Percentiles rank a stretch among this genome's conserved stretches.
phyloP scores from a whole-genome alignment of 2,113 vertebrate species.

The Stegastes partitus region DNA sequence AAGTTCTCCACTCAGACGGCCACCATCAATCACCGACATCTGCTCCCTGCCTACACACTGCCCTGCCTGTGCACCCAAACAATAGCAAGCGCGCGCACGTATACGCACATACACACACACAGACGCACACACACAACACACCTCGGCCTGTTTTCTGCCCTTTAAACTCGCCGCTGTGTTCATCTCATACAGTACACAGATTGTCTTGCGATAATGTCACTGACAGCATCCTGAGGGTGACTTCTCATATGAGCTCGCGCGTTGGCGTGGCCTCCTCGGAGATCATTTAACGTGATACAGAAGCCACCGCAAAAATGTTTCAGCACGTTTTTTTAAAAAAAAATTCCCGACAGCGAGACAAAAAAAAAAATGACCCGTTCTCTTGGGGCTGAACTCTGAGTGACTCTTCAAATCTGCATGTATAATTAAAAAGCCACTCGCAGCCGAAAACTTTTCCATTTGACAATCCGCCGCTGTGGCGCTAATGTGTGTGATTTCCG shows the following conservation, averaged over 20 bases:
- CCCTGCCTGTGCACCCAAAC: conserved; percentile 36
- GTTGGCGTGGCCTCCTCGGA: conserved; percentile 31
- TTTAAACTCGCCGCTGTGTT: conserved; percentile 59
- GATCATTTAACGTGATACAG: conserved; percentile 28
- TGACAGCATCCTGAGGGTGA: conserved; percentile 47
- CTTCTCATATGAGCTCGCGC: conserved; percentile 33
- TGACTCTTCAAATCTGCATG: conserved; percentile 69
- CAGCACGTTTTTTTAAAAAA: conserved; percentile 27
- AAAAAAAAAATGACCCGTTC: conserved; percentile 44
- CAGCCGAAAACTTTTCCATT: conserved; percentile 61
- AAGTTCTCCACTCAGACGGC: conserved; percentile 70
- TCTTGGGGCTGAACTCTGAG: conserved; percentile 62
- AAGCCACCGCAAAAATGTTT: conserved; percentile 23
- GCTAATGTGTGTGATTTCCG: conserved; percentile 16
- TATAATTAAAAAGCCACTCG: conserved; percentile 61
- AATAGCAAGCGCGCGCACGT: conserved; percentile 12
- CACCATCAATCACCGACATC: conserved; percentile 78
- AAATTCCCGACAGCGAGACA: background rate
- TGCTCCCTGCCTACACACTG: conserved; percentile 48
- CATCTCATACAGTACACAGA: conserved; percentile 59
- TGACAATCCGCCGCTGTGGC: conserved; percentile 24
- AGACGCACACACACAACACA: conserved; percentile 17
- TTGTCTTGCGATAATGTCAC: conserved; percentile 64
- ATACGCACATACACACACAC: conserved; percentile 12
- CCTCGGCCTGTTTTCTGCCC: conserved; percentile 42